A percentile compares a stretch with the other conserved stretches of the same genome.
phyloP scores from a whole-genome alignment of 2,113 vertebrate genomes.

The Istiophorus platypterus region DNA sequence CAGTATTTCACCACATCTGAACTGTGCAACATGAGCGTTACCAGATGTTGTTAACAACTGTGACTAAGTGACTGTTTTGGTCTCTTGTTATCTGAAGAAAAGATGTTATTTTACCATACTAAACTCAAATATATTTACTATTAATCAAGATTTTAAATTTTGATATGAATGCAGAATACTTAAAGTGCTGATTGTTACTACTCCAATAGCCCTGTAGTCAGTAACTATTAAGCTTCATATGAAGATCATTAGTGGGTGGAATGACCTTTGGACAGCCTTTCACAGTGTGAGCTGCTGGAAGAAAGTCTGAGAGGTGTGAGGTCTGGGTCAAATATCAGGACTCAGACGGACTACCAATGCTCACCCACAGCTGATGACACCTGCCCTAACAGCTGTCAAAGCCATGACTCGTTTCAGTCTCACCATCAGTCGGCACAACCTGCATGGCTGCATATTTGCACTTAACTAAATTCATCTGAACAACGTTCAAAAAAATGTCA shows the following conservation, averaged over 20 bases:
- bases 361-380: constrained; percentile 43
- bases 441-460: not conserved
- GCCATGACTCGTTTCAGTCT: constrained; percentile 12
- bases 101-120: too few relatives aligned
- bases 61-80: not conserved
- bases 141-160: not conserved
- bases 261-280: not conserved
- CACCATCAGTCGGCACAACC: not conserved
- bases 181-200: not conserved
- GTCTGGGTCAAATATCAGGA: constrained; percentile 39
- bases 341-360: constrained; percentile 26
- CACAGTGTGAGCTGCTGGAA: constrained; percentile 11
- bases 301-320: constrained; percentile 35
- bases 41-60: constrained; percentile 5
- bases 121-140: not conserved
- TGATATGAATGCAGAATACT: too few relatives aligned
- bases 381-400: constrained; percentile 55
- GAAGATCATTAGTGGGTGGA: not conserved
- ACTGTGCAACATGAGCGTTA: not conserved
- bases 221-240: not conserved
- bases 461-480: constrained; percentile 8
- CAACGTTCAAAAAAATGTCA: not conserved
- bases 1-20: not conserved
- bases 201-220: not conserved
- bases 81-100: not conserved